Evolutionary conservation across 2,888 invertebrate species (phyloP).

Genomic region (Hemaris fuciformis): DNA sequence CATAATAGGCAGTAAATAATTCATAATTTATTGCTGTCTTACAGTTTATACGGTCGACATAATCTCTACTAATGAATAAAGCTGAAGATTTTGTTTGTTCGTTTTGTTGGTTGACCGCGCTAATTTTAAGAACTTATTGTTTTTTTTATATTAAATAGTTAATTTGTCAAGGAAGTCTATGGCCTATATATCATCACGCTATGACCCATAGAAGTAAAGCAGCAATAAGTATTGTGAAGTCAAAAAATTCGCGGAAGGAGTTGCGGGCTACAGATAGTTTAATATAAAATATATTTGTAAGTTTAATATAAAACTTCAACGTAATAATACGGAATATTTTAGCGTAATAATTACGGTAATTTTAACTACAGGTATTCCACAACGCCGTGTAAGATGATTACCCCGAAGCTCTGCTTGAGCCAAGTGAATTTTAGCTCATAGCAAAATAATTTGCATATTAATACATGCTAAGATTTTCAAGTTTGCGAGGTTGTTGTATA

Average conservation of each 20-base stretch:
- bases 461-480: background rate
- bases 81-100: no score
- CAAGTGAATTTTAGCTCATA: constrained; percentile 1
- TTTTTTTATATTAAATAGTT: no score
- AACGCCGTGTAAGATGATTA: background rate
- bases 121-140: no score
- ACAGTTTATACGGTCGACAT: background rate
- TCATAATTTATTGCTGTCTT: background rate
- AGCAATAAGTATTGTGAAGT: no score
- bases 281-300: background rate
- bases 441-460: constrained; percentile 3
- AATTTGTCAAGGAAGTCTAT: no score
- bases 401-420: background rate
- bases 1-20: background rate
- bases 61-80: no score
- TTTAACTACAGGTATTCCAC: background rate
- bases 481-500: background rate
- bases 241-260: background rate
- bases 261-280: background rate
- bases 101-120: no score
- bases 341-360: constrained; percentile 1
- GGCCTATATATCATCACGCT: no score
- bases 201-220: no score
- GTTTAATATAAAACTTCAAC: background rate
- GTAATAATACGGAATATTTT: background rate